Percentiles rank a stretch among this genome's conserved stretches.
Evolutionary conservation across 2,888 invertebrate species (phyloP).

Genomic region (Xylocampa areola): DNA sequence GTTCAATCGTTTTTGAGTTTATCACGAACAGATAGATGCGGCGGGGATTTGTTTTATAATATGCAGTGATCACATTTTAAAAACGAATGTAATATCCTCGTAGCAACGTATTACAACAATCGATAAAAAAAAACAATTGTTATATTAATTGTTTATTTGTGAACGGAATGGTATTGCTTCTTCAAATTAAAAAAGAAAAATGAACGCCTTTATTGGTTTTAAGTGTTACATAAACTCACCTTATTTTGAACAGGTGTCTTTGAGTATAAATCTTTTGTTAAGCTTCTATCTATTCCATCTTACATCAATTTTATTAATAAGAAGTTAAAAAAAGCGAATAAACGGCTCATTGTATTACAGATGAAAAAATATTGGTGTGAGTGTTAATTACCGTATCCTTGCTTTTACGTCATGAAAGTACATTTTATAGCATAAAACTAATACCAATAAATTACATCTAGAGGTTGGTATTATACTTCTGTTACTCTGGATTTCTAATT

Average conservation of each 20-base stretch:
- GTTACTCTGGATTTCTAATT: constrained; percentile 28
- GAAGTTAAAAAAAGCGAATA: constrained; percentile 10
- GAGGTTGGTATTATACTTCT: neutral
- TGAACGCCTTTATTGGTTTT: constrained; percentile 25
- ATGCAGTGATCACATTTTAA: no score
- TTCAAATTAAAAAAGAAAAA: constrained; percentile 14
- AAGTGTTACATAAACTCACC: constrained; percentile 23
- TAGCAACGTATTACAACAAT: constrained; percentile 23
- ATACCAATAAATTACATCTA: constrained; percentile 1
- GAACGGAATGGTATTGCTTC: constrained; percentile 33
- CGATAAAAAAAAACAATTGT: constrained; percentile 48
- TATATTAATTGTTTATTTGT: constrained; percentile 32
- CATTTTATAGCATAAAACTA: neutral
- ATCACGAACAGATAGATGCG: no score
- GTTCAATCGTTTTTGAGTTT: no score
- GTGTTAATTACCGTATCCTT: neutral
- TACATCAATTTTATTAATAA: constrained; percentile 14
- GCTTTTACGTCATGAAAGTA: neutral
- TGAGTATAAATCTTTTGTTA: constrained; percentile 26
- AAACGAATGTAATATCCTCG: no score
- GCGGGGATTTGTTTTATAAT: no score
- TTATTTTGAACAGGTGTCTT: constrained; percentile 25
- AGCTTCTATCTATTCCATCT: constrained; percentile 28
- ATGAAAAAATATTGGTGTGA: neutral
- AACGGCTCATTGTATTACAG: constrained; percentile 13